These are phyloP conservation scores for Zaprionus tsacasi DNA, from an alignment of 1,140 invertebrate species.

Conservation along the genomic window DNA sequence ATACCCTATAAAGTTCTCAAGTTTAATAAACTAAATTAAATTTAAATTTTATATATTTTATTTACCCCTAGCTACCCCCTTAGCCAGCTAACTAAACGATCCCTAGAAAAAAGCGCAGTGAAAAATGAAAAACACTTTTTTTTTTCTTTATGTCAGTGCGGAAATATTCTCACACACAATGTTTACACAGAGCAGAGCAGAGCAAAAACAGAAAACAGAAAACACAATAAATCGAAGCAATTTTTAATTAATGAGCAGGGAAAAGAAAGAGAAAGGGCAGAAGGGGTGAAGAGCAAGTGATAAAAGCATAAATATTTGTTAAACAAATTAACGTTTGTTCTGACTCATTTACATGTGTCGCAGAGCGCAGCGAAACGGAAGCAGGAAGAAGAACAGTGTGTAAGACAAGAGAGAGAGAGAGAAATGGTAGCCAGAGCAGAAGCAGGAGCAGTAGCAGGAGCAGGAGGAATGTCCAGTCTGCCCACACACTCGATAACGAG, in stretches of 20 bases:
- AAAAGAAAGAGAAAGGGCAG: not conserved
- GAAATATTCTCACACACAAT: slow-evolving; percentile 26
- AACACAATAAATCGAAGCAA: slow-evolving; percentile 67
- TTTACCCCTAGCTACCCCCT: not conserved
- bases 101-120: slow-evolving; percentile 6
- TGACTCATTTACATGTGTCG: slow-evolving; percentile 46
- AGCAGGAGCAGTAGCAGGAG: not conserved
- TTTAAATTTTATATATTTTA: not conserved
- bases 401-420: not conserved
- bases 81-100: not conserved
- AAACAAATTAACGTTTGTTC: slow-evolving; percentile 61
- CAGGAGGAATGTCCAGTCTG: slow-evolving; percentile 27
- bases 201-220: slow-evolving; percentile 41
- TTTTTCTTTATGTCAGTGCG: slow-evolving; percentile 25
- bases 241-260: slow-evolving; percentile 69
- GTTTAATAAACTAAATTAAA: not conserved
- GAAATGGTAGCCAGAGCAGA: not conserved
- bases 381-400: not conserved
- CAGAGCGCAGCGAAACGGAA: slow-evolving; percentile 4
- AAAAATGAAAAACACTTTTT: slow-evolving; percentile 67
- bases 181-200: slow-evolving; percentile 41
- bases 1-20: too few relatives aligned
- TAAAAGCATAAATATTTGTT: slow-evolving; percentile 57
- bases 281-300: not conserved
- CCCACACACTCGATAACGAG: slow-evolving; percentile 36